phyloP scores from a whole-genome alignment of 2,113 vertebrate species.

The human region DNA sequence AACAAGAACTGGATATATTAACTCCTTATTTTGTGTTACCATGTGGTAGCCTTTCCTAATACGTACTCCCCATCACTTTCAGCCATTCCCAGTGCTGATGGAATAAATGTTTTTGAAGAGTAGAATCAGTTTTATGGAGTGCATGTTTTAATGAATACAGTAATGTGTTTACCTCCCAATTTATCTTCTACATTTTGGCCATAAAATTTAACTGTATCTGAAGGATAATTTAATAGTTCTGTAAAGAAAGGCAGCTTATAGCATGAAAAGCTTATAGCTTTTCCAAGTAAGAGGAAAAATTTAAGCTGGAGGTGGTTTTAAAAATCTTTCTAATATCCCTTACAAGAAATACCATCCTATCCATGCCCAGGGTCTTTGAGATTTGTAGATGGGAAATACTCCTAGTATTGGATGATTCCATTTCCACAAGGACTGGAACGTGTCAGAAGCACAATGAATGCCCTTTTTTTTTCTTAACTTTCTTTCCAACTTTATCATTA shows the following conservation, averaged over 20 bases:
- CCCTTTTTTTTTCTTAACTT: neutral
- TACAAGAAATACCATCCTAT: constrained; percentile 20
- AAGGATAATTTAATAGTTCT: constrained; percentile 47
- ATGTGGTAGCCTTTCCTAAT: neutral
- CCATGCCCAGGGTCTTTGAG: neutral
- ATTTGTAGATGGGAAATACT: constrained; percentile 34
- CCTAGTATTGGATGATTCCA: constrained; percentile 36
- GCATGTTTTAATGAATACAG: neutral
- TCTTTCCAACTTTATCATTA: constrained; percentile 3
- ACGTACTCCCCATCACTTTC: neutral
- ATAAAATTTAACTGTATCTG: constrained; percentile 42
- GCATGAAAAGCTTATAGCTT: constrained; percentile 46
- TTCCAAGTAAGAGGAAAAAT: constrained; percentile 58
- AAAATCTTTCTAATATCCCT: neutral
- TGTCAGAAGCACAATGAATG: constrained; percentile 43
- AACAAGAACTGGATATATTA: neutral
- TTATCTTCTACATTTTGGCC: constrained; percentile 43
- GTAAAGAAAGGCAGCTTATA: constrained; percentile 51
- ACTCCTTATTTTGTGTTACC: neutral
- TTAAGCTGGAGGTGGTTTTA: neutral
- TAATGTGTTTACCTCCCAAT: neutral
- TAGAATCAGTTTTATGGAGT: neutral
- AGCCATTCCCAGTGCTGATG: neutral
- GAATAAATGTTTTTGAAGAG: constrained; percentile 26
- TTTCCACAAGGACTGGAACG: constrained; percentile 15